These are phyloP conservation scores for Galerucella nymphaeae DNA, from an alignment of 2,888 invertebrate species.

Conservation along the genomic window DNA sequence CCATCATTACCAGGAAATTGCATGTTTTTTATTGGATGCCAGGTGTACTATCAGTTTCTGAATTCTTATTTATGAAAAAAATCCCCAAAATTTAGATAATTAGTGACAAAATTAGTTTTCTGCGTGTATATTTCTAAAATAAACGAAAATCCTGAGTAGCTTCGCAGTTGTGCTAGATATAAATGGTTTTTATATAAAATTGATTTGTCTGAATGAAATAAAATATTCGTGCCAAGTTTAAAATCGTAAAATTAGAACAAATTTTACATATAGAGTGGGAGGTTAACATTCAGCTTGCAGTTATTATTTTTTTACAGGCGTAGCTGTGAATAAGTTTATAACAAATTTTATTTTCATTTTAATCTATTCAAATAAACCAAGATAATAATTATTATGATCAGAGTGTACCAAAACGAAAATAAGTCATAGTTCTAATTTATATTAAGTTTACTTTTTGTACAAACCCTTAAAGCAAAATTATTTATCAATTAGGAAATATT, in stretches of 20 bases:
- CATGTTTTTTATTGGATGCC: too few species aligned
- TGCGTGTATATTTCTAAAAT: neutral
- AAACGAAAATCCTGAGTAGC: neutral
- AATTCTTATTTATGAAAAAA: neutral
- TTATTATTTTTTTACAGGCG: neutral
- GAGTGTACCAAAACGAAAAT: too few species aligned
- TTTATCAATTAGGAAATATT: too few species aligned
- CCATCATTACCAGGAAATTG: too few species aligned
- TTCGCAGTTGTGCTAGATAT: neutral
- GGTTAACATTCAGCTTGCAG: neutral
- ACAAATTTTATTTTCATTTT: too few species aligned
- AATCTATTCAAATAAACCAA: too few species aligned
- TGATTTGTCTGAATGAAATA: constrained; percentile 17
- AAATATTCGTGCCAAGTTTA: constrained; percentile 13
- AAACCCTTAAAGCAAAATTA: too few species aligned
- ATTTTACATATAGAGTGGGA: constrained; percentile 4
- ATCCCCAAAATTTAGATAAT: neutral
- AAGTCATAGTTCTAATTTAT: too few species aligned
- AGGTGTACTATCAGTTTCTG: too few species aligned
- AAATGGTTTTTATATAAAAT: constrained; percentile 13
- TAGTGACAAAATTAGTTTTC: neutral
- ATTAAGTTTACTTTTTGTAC: too few species aligned
- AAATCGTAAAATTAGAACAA: constrained; percentile 11
- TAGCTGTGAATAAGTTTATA: neutral
- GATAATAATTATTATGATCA: too few species aligned